These are phyloP conservation scores for Anolis apletophallus DNA, from an alignment of 2,797 vertebrate species.

Conservation along the genomic window DNA sequence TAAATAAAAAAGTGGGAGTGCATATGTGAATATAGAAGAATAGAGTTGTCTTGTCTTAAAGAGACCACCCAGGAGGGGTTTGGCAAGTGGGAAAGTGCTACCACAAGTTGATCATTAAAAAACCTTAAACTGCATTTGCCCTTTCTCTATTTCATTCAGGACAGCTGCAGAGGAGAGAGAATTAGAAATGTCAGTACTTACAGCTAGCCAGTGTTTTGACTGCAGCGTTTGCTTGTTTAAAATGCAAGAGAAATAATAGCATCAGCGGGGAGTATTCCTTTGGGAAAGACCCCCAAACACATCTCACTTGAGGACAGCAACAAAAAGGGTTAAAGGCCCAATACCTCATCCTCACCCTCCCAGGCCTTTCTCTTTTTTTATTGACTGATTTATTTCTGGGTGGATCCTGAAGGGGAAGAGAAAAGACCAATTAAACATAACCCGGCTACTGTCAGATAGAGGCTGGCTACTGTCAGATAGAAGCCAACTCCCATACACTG, in stretches of 20 bases:
- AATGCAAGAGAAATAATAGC: too few species aligned
- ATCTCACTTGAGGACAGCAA: background rate
- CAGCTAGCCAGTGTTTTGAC: background rate
- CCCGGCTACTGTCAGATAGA: background rate
- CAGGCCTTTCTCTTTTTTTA: background rate
- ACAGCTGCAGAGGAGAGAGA: background rate
- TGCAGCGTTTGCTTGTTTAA: background rate
- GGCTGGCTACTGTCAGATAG: background rate
- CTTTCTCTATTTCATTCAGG: background rate
- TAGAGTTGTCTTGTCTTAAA: background rate
- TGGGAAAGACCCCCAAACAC: background rate
- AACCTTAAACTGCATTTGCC: background rate
- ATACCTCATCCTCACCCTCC: background rate
- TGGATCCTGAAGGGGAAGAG: background rate
- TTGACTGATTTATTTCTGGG: constrained; percentile 27
- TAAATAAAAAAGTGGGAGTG: background rate
- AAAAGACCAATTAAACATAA: constrained; percentile 15
- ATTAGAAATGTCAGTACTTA: background rate
- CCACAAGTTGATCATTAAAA: constrained; percentile 8
- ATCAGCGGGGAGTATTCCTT: background rate
- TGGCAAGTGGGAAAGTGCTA: background rate
- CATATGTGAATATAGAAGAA: background rate
- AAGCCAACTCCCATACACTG: too few species aligned
- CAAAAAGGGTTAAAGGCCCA: constrained; percentile 15
- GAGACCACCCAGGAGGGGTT: constrained; percentile 35